These are phyloP conservation scores for Rotaria macrura DNA, from an alignment of 2,888 invertebrate genomes.

Conservation along the genomic window DNA sequence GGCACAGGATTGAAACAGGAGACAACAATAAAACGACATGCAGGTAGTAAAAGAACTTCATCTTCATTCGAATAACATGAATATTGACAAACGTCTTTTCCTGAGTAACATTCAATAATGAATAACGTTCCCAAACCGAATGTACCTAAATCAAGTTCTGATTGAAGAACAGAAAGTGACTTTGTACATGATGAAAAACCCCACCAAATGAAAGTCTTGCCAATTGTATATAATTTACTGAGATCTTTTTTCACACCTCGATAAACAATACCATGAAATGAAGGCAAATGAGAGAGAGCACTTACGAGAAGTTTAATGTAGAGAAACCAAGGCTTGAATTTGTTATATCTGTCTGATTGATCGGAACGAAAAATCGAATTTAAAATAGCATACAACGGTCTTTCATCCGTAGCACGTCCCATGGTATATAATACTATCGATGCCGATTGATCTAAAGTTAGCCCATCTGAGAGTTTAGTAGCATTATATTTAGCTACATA, in stretches of 20 bases:
- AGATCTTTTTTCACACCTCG: not conserved
- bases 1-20: not conserved
- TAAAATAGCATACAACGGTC: not conserved
- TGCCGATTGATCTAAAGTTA: not conserved
- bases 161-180: not conserved
- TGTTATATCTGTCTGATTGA: not conserved
- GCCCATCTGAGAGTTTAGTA: not conserved
- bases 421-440: not conserved
- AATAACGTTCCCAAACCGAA: not conserved
- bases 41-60: not conserved
- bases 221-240: not conserved
- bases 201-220: not conserved
- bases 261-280: not conserved
- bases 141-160: not conserved
- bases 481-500: not conserved
- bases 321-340: not conserved
- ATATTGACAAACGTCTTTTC: not conserved
- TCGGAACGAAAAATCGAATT: not conserved
- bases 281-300: not conserved
- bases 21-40: not conserved
- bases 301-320: not conserved
- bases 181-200: not conserved
- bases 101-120: not conserved
- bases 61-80: not conserved
- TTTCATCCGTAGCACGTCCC: not conserved